Base-by-base conservation (phyloP, 2,797 vertebrate genomes). In the Urocyon cinereoargenteus region DNA sequence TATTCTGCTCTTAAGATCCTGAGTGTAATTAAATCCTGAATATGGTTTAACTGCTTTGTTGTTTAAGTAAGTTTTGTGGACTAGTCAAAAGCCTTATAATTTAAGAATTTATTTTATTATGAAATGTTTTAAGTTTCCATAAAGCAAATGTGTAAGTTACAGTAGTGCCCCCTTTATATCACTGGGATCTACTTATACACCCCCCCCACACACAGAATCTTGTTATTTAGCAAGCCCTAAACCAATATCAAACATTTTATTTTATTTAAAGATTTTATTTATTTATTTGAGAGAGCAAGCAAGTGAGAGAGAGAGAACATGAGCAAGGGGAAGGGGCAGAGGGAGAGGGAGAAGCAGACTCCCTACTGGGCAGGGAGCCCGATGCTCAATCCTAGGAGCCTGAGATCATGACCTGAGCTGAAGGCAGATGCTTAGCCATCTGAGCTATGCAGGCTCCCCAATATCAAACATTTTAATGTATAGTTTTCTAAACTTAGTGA, bases 71-170 rank as follows among this genome's bases (percentile, higher is more conserved):
- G 1, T 77, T 70, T 86, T 73, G 4, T 16, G 59, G 45, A 34
- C 9, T 68, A 7, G 9, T 15, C 15, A 61, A 73, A 81, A 92
- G 40, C 6, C 8, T 55, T 26, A 31, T 18, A 45, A 24, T 77
- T 70, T 72, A 49, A 81, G 34, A 68, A 66, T 83, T 88, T 81
- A 93, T 79, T 77, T 91, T 31, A 75, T 94, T 90, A 64, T n/a
- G 55, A 78, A 92, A 59, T 87, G 19, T 78, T 91, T 82, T 66
- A 62, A 61, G 28, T 64, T 68, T 92, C 62, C 31, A 24, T n/a
- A 40, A 92, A 73, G n/a, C 40, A 95, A 26, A 62, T n/a, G 81
- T 93, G 0, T 11, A 78, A 66, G 24, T 75, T 79, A 83, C 1
- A 82, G 5, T 78, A 34, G 91, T 85, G 28, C 7, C 21, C 11